Evolutionary conservation across 1,140 invertebrate genomes (phyloP).

Genomic region (Drosophila saltans): DNA sequence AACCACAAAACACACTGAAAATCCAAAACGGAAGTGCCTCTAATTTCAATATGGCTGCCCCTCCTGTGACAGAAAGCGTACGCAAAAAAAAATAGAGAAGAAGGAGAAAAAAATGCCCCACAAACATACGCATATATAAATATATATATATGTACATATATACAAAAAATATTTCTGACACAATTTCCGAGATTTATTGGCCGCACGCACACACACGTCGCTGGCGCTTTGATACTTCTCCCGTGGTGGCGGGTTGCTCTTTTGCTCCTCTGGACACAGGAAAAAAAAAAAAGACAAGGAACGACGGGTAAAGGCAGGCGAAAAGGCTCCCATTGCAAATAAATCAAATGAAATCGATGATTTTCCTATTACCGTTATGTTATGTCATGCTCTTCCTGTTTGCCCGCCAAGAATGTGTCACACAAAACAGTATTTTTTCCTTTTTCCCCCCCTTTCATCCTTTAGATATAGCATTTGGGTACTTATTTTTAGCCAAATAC

Average conservation of each 20-base stretch:
- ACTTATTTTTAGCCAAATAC: conserved; percentile 7
- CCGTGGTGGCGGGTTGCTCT: conserved; percentile 34
- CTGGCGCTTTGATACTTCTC: conserved; percentile 10
- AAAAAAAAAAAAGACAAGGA: conserved; percentile 14
- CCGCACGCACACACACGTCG: conserved; percentile 43
- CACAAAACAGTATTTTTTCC: conserved; percentile 10
- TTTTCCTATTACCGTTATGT: conserved; percentile 79
- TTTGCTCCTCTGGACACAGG: conserved; percentile 1
- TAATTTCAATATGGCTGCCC: conserved; percentile 76
- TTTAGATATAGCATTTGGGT: not conserved
- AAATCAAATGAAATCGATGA: conserved; percentile 81
- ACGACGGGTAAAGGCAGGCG: not conserved
- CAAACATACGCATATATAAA: not conserved
- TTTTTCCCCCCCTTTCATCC: not conserved
- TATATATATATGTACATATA: not conserved
- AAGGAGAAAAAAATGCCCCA: not conserved
- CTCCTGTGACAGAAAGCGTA: conserved; percentile 23
- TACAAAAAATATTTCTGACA: conserved; percentile 76
- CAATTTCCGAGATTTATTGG: conserved; percentile 79
- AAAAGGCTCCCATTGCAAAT: conserved; percentile 47
- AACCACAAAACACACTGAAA: conserved; percentile 19
- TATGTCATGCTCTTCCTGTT: conserved; percentile 74
- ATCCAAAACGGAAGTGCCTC: conserved; percentile 71
- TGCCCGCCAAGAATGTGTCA: conserved; percentile 19
- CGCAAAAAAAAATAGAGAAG: not conserved